Evolutionary conservation across 2,888 invertebrate species (phyloP).

Genomic region (Hyposoter dolosus): DNA sequence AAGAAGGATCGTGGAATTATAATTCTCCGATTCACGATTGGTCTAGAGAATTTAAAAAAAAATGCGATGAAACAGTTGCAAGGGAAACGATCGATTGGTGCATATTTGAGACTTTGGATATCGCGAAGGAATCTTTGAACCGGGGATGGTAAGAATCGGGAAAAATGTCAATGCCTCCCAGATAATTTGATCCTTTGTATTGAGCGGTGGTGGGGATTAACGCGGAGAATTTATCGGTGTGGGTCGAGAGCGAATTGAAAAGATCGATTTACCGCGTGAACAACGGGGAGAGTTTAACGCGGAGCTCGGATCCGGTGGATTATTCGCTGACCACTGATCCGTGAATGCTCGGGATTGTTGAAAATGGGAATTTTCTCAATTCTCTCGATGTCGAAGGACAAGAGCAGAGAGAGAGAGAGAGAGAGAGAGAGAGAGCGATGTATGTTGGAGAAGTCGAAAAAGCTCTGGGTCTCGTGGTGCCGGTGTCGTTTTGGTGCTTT

Average conservation of each 20-base stretch:
- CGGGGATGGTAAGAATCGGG: neutral
- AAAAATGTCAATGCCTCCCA: neutral
- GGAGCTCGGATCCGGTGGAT: constrained; percentile 23
- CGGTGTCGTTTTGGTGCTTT: neutral
- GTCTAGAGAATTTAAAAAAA: no score
- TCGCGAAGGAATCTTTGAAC: neutral
- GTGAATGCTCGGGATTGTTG: constrained; percentile 53
- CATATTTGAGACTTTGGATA: neutral
- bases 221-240: constrained; percentile 48
- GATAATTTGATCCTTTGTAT: constrained; percentile 11
- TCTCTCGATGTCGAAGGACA: constrained; percentile 35
- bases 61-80: no score
- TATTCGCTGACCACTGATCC: constrained; percentile 57
- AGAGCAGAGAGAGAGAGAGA: constrained; percentile 3
- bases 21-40: no score
- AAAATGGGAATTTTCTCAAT: constrained; percentile 67
- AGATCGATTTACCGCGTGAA: constrained; percentile 54
- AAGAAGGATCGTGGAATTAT: no score
- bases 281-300: constrained; percentile 48
- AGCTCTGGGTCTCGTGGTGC: neutral
- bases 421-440: constrained; percentile 2
- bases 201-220: constrained; percentile 24
- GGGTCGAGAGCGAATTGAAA: constrained; percentile 43
- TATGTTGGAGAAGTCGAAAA: constrained; percentile 18
- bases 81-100: neutral